A percentile compares a stretch with the other conserved stretches of the same genome.
phyloP scores from a whole-genome alignment of 2,797 vertebrate genomes.

The Epinephelus malabaricus region DNA sequence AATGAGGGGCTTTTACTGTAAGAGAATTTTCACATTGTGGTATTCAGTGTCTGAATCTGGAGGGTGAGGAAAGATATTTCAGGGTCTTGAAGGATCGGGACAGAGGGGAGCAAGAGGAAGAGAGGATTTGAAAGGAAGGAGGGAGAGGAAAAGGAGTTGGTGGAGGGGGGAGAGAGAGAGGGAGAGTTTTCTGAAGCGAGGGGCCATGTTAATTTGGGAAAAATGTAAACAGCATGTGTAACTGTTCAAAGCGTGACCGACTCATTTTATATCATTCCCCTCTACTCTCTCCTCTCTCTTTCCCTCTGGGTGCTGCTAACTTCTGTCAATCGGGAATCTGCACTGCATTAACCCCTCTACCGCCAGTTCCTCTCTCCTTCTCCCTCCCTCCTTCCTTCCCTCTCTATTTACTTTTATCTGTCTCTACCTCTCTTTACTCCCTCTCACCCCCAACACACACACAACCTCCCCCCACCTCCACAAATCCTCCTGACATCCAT shows the following conservation, averaged over 20 bases:
- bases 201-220: conserved; percentile 92
- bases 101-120: conserved; percentile 53
- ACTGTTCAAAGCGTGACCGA: conserved; percentile 92
- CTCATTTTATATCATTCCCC: conserved; percentile 90
- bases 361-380: conserved; percentile 61
- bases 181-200: conserved; percentile 83
- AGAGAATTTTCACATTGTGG: background rate
- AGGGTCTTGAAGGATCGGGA: conserved; percentile 55
- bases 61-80: conserved; percentile 47
- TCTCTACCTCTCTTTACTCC: conserved; percentile 59
- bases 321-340: conserved; percentile 85
- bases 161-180: conserved; percentile 61
- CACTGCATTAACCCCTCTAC: conserved; percentile 82
- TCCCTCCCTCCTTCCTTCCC: conserved; percentile 49
- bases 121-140: conserved; percentile 65
- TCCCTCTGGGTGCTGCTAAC: conserved; percentile 84
- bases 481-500: conserved; percentile 65
- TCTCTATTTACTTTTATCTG: conserved; percentile 73
- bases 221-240: conserved; percentile 93
- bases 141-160: conserved; percentile 65
- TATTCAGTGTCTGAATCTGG: conserved; percentile 19
- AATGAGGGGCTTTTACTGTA: background rate
- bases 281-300: conserved; percentile 72
- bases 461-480: conserved; percentile 28
- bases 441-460: conserved; percentile 35